Evolutionary conservation across 92 coral and sea anemone species (phyloP).

Genomic region (Palythoa grandiflora): DNA sequence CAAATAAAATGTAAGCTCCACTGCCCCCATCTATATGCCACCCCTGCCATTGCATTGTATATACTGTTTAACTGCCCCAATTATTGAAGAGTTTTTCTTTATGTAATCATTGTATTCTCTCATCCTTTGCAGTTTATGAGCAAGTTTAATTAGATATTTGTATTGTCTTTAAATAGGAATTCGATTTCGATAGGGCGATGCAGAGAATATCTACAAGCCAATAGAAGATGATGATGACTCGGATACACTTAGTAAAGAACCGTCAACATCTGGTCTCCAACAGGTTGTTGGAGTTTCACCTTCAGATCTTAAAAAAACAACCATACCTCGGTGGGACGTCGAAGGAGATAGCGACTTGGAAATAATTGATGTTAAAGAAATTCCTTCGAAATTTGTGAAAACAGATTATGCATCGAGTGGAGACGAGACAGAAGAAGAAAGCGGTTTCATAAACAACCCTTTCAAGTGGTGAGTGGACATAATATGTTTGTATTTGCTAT

Average conservation of each 20-base stretch:
- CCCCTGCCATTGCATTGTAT: slow-evolving; percentile 20
- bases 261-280: slow-evolving; percentile 46
- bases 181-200: slow-evolving; percentile 6
- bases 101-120: slow-evolving; percentile 8
- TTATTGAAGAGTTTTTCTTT: slow-evolving; percentile 10
- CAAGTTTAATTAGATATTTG: slow-evolving; percentile 9
- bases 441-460: slow-evolving; percentile 34
- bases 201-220: slow-evolving; percentile 9
- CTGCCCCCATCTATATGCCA: slow-evolving; percentile 20
- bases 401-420: slow-evolving; percentile 31
- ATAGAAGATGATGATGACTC: slow-evolving; percentile 20
- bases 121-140: slow-evolving; percentile 21
- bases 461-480: slow-evolving; percentile 40
- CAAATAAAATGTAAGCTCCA: slow-evolving; percentile 19
- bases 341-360: slow-evolving; percentile 33
- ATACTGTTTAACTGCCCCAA: slow-evolving; percentile 18
- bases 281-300: slow-evolving; percentile 31
- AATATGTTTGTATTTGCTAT: slow-evolving; percentile 14
- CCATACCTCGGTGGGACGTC: slow-evolving; percentile 23
- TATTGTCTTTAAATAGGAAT: slow-evolving; percentile 9
- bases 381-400: slow-evolving; percentile 36
- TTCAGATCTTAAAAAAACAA: slow-evolving; percentile 28
- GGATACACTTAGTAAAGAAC: slow-evolving; percentile 34
- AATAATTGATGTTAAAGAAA: slow-evolving; percentile 40
- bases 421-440: slow-evolving; percentile 44